Evolutionary conservation across 2,797 vertebrate species (phyloP).

Genomic region (Babyrousa celebensis): DNA sequence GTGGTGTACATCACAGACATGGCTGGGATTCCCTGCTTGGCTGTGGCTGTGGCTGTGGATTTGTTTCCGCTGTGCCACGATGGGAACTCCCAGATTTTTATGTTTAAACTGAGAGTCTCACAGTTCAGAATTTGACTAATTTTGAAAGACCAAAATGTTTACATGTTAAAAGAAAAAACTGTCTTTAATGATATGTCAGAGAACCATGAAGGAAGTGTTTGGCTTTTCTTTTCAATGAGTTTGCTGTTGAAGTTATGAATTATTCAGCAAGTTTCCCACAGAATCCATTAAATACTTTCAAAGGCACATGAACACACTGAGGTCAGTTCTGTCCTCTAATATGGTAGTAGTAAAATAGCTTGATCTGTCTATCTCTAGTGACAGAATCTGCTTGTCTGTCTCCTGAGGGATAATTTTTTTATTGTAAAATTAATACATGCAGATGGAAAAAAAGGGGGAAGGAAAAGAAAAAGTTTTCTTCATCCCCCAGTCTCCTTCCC

Average conservation of each 20-base stretch:
- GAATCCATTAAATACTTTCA: neutral
- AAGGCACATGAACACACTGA: neutral
- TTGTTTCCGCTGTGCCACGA: too few relatives aligned
- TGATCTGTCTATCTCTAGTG: neutral
- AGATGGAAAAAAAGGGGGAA: neutral
- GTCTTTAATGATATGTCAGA: slow-evolving; percentile 50
- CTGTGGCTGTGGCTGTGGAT: too few relatives aligned
- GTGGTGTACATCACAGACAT: too few relatives aligned
- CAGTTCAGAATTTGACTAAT: slow-evolving; percentile 61
- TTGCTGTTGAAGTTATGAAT: slow-evolving; percentile 71
- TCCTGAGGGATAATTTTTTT: neutral
- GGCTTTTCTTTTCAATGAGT: slow-evolving; percentile 22
- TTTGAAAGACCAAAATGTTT: slow-evolving; percentile 63
- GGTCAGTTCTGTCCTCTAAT: neutral
- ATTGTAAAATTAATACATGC: slow-evolving; percentile 39
- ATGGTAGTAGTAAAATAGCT: neutral
- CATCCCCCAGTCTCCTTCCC: neutral
- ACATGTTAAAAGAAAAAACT: slow-evolving; percentile 42
- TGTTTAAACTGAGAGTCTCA: slow-evolving; percentile 60
- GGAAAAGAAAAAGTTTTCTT: neutral
- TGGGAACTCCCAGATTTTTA: neutral
- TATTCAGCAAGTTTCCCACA: slow-evolving; percentile 67
- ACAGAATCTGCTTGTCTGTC: neutral
- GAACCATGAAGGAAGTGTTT: slow-evolving; percentile 17
- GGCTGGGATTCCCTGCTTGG: too few relatives aligned